These are phyloP conservation scores for Acanthurus lineatus DNA, from an alignment of 2,797 vertebrate species.

Conservation along the genomic window DNA sequence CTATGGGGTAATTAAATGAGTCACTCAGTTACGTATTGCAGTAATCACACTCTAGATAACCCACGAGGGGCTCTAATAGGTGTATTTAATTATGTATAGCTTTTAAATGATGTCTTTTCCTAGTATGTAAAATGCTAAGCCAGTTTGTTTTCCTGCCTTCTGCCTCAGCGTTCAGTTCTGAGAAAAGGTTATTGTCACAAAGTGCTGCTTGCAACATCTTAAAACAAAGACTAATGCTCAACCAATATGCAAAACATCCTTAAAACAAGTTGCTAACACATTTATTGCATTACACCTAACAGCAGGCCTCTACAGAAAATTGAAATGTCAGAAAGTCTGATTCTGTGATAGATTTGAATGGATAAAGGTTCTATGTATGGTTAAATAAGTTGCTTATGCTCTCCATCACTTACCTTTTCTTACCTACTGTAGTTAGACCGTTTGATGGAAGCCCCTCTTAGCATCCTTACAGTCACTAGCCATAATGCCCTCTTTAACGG, in stretches of 20 bases:
- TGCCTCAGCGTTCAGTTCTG: slow-evolving; percentile 12
- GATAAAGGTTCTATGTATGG: background rate
- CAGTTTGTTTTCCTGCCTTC: slow-evolving; percentile 11
- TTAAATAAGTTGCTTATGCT: slow-evolving; percentile 13
- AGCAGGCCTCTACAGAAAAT: no score
- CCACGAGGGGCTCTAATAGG: slow-evolving; percentile 59
- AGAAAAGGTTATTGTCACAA: background rate
- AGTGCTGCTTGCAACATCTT: background rate
- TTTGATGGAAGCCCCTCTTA: slow-evolving; percentile 40
- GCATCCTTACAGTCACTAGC: slow-evolving; percentile 50
- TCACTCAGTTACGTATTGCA: slow-evolving; percentile 59
- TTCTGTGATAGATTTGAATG: no score
- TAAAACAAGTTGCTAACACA: background rate
- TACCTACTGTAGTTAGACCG: slow-evolving; percentile 22
- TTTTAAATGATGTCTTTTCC: slow-evolving; percentile 52
- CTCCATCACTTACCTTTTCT: slow-evolving; percentile 57
- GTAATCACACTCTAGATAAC: slow-evolving; percentile 72
- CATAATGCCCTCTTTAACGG: slow-evolving; percentile 56
- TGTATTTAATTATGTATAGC: slow-evolving; percentile 69
- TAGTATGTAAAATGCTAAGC: slow-evolving; percentile 23
- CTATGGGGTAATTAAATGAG: slow-evolving; percentile 73
- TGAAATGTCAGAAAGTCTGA: no score
- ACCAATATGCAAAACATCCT: slow-evolving; percentile 7
- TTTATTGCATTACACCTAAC: no score
- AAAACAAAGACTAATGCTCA: background rate